Conservation (phyloP, 2,797 vertebrate genomes). For the Dromococcyx pavoninus region DNA sequence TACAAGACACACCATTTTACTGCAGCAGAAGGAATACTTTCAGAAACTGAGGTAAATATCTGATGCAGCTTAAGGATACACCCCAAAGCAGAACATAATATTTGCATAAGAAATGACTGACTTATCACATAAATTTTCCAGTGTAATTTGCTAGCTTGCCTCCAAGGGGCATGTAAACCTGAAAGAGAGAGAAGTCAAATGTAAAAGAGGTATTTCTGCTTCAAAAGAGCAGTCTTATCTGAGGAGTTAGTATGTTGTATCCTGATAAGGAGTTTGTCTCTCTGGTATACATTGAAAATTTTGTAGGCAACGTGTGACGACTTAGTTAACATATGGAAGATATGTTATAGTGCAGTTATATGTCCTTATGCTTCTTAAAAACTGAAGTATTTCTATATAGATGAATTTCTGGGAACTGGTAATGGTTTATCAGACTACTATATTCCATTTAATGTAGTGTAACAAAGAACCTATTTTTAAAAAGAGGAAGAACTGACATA, state of each 20-base stretch:
- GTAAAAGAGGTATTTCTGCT: slow-evolving; percentile 38
- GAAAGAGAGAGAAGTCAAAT: slow-evolving; percentile 24
- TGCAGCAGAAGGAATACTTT: neutral
- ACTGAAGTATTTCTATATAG: neutral
- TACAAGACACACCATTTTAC: neutral
- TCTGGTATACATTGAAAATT: neutral
- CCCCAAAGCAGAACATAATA: slow-evolving; percentile 29
- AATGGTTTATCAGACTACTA: neutral
- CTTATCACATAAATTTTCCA: slow-evolving; percentile 35
- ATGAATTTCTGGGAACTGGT: neutral
- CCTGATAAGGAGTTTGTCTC: neutral
- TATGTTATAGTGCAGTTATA: neutral
- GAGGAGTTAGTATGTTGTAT: neutral
- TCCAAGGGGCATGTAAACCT: slow-evolving; percentile 24
- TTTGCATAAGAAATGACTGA: slow-evolving; percentile 56
- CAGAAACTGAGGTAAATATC: slow-evolving; percentile 50
- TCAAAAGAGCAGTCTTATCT: neutral
- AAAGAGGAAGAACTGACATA: neutral
- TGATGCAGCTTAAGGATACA: slow-evolving; percentile 32
- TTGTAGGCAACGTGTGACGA: neutral
- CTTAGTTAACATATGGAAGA: neutral
- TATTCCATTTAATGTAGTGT: neutral
- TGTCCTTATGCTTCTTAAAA: neutral
- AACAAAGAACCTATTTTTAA: neutral
- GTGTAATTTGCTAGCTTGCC: slow-evolving; percentile 44